phyloP scores from a whole-genome alignment of 2,888 invertebrate genomes.

The Drosophila colorata region DNA sequence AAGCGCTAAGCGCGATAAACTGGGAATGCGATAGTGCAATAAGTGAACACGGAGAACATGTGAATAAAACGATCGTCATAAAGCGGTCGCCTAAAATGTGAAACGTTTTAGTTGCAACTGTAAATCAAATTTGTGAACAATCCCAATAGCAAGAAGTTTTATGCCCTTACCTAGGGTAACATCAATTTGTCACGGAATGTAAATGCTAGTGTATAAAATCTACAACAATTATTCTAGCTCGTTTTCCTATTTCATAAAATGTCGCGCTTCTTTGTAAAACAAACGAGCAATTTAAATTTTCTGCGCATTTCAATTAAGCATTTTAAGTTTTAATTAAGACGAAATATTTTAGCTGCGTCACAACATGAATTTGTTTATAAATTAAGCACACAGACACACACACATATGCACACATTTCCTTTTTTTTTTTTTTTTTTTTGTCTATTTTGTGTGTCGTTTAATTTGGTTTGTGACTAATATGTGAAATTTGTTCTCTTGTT shows the following conservation, averaged over 20 bases:
- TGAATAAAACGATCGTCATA: neutral
- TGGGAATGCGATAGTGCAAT: neutral
- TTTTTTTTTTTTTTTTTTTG: neutral
- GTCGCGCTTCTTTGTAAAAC: neutral
- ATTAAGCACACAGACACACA: slow-evolving; percentile 1
- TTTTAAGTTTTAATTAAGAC: slow-evolving; percentile 18
- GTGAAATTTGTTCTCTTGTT: neutral
- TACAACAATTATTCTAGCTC: neutral
- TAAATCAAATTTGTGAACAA: neutral
- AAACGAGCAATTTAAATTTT: slow-evolving; percentile 41
- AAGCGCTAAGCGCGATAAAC: neutral
- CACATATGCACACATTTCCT: neutral
- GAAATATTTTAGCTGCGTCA: slow-evolving; percentile 15
- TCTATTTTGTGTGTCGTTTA: slow-evolving; percentile 7
- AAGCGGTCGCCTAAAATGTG: neutral
- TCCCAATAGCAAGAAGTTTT: neutral
- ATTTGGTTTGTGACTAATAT: slow-evolving; percentile 40
- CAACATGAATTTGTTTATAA: slow-evolving; percentile 17
- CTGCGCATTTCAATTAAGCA: slow-evolving; percentile 34
- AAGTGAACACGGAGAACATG: neutral
- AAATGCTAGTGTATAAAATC: neutral
- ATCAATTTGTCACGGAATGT: neutral
- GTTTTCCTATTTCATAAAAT: neutral
- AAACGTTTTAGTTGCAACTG: neutral
- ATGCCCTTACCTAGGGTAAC: neutral